These are phyloP conservation scores for Halictus quadricinctus DNA, from an alignment of 2,888 invertebrate species.

Conservation along the genomic window DNA sequence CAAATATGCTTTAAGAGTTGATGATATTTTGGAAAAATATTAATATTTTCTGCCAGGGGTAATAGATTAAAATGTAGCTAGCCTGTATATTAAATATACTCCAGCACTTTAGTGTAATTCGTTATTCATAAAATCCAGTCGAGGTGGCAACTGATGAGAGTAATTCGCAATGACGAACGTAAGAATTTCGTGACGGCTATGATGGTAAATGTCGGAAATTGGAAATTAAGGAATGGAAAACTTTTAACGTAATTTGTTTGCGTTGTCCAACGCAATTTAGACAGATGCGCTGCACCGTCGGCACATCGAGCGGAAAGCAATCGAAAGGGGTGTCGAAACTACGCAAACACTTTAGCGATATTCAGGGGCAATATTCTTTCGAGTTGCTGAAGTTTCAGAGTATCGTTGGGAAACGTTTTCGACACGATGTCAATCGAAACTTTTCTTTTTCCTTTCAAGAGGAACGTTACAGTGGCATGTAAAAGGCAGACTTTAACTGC, in stretches of 20 bases:
- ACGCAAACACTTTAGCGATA: neutral
- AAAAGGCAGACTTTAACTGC: neutral
- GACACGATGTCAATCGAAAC: neutral
- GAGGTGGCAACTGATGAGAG: neutral
- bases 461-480: neutral
- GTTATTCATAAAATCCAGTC: neutral
- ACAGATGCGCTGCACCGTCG: neutral
- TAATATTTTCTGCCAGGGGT: no score
- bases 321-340: conserved; percentile 5
- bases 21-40: no score
- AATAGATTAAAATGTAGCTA: no score
- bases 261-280: conserved; percentile 32
- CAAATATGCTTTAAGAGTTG: no score
- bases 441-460: neutral
- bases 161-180: neutral
- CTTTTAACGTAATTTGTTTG: conserved; percentile 20
- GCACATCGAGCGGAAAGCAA: neutral
- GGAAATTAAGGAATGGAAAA: conserved; percentile 32
- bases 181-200: conserved; percentile 8
- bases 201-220: conserved; percentile 25
- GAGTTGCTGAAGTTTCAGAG: neutral
- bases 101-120: no score
- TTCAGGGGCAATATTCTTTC: neutral
- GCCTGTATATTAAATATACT: no score
- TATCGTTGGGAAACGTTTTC: conserved; percentile 3